phyloP scores from a whole-genome alignment of 2,888 invertebrate species.

The Eledone cirrhosa region DNA sequence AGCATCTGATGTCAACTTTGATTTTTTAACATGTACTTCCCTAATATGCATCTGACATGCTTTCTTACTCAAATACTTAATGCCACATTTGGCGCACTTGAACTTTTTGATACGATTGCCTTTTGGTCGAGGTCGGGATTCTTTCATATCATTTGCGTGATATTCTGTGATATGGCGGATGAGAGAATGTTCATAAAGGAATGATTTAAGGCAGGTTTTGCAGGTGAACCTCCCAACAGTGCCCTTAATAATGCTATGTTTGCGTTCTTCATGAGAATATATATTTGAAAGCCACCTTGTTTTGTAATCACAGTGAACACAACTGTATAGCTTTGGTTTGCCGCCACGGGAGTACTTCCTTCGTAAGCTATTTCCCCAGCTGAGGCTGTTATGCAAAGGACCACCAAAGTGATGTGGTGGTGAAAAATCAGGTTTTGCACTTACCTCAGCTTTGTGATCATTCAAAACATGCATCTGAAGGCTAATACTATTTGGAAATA shows the following conservation, averaged over 20 bases:
- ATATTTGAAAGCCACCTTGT: slow-evolving; percentile 89
- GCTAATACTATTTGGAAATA: slow-evolving; percentile 64
- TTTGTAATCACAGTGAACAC: slow-evolving; percentile 88
- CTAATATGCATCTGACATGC: slow-evolving; percentile 59
- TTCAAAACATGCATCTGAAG: slow-evolving; percentile 69
- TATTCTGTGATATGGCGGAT: slow-evolving; percentile 51
- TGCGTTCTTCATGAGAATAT: slow-evolving; percentile 88
- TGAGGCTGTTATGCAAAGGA: slow-evolving; percentile 14
- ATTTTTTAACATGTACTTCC: slow-evolving; percentile 53
- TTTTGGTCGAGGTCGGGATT: slow-evolving; percentile 61
- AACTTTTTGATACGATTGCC: slow-evolving; percentile 43
- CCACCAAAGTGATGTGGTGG: slow-evolving; percentile 17
- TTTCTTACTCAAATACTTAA: slow-evolving; percentile 54
- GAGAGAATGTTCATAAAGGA: slow-evolving; percentile 61
- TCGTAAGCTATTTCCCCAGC: slow-evolving; percentile 30
- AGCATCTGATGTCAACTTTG: slow-evolving; percentile 33
- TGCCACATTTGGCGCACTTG: slow-evolving; percentile 60
- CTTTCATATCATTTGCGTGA: slow-evolving; percentile 26
- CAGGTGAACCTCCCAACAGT: slow-evolving; percentile 52
- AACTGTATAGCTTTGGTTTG: slow-evolving; percentile 77
- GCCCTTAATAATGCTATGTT: slow-evolving; percentile 45
- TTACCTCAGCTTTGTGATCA: slow-evolving; percentile 64
- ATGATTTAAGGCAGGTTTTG: slow-evolving; percentile 61
- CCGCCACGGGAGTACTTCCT: slow-evolving; percentile 37
- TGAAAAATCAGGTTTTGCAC: slow-evolving; percentile 48